Percentiles rank a stretch among this genome's conserved stretches.
phyloP scores from a whole-genome alignment of 2,113 vertebrate species.

The Epinephelus fuscoguttatus region DNA sequence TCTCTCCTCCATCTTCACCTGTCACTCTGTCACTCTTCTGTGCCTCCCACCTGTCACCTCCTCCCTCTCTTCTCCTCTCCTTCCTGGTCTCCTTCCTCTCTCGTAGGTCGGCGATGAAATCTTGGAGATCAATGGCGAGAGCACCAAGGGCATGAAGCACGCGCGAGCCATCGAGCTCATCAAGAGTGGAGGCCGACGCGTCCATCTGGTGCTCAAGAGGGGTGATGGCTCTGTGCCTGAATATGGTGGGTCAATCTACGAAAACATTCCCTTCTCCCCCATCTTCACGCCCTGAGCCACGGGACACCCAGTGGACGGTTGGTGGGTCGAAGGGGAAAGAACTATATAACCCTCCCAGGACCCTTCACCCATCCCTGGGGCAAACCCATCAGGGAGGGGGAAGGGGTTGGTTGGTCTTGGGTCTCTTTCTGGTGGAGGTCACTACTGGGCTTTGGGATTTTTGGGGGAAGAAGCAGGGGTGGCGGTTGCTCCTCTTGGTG shows the following conservation, averaged over 20 bases:
- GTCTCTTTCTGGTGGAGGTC: conserved; percentile 80
- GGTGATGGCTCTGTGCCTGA: conserved; percentile 99
- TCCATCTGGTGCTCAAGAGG: conserved; percentile 95
- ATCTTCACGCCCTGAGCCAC: conserved; percentile 97
- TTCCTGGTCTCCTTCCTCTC: not conserved
- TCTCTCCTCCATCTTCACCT: conserved; percentile 21
- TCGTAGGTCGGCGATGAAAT: conserved; percentile 96
- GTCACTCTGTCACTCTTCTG: conserved; percentile 9
- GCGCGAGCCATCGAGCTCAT: conserved; percentile 99
- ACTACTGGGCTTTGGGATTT: conserved; percentile 85
- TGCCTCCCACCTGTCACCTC: not conserved
- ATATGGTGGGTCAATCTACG: conserved; percentile 99
- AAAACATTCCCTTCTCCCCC: conserved; percentile 99
- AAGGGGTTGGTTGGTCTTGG: conserved; percentile 81
- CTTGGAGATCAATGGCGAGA: conserved; percentile 98
- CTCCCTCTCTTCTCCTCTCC: not conserved
- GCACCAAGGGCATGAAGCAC: conserved; percentile 99
- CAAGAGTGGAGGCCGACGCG: conserved; percentile 96
- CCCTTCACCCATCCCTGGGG: conserved; percentile 79
- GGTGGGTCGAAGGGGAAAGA: conserved; percentile 63
- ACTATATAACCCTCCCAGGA: conserved; percentile 56
- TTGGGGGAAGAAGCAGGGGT: conserved; percentile 77
- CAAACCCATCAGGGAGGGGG: conserved; percentile 83
- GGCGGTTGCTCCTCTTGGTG: conserved; percentile 72
- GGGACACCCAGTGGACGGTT: conserved; percentile 69